Percentiles rank a stretch among this genome's conserved stretches.
phyloP scores from a whole-genome alignment of 2,888 invertebrate species.

The Sminthurides aquaticus region DNA sequence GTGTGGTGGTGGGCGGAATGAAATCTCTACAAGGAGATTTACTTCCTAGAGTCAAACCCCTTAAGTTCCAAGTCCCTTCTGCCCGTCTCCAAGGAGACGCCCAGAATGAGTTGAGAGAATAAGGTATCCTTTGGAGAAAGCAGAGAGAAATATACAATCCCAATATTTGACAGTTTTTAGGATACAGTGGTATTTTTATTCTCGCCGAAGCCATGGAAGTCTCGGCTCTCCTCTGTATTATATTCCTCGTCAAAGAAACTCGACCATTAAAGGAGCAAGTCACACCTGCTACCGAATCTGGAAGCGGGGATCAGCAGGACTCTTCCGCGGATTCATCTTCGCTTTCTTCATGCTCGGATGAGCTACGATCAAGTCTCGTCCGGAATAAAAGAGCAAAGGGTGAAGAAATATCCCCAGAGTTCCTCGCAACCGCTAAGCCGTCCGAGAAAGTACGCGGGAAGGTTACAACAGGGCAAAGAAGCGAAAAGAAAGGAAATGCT shows the following conservation, averaged over 20 bases:
- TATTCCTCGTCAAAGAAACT: conserved; percentile 2
- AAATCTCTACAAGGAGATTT: no score
- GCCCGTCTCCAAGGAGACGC: no score
- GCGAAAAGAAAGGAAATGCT: neutral
- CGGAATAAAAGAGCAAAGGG: neutral
- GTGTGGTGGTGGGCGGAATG: no score
- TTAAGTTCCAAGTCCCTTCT: no score
- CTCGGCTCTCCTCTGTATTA: neutral
- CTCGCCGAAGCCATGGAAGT: neutral
- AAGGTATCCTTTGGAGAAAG: no score
- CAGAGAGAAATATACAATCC: no score
- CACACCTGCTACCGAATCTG: neutral
- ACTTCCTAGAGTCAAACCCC: no score
- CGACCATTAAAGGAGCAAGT: neutral
- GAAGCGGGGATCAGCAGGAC: no score
- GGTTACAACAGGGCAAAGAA: neutral
- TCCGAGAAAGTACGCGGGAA: neutral
- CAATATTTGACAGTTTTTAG: neutral
- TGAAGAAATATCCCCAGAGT: neutral
- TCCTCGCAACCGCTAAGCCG: neutral
- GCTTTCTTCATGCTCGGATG: conserved; percentile 2
- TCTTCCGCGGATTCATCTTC: neutral
- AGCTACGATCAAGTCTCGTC: neutral
- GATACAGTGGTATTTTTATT: conserved; percentile 6
- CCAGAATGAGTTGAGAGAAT: no score